Base-by-base conservation (phyloP, 2,888 invertebrate species). In the Dicycla oo region DNA sequence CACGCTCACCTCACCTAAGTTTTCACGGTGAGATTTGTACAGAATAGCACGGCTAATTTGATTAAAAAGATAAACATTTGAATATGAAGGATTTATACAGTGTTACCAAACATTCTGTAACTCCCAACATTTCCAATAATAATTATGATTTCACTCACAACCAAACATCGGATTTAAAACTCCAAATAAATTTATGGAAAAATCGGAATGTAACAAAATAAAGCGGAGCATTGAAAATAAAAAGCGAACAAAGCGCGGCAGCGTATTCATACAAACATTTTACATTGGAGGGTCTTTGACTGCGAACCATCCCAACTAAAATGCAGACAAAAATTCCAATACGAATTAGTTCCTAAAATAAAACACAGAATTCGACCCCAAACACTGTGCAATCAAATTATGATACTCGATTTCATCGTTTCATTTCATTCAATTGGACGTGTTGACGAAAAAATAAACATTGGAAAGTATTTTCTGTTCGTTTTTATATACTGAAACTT, bases 301-400 rank as follows among this genome's bases (percentile, higher is more conserved):
- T 75, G 67, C 65, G 0, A 69, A 57, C 53, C 64, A 58, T 75
- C 45, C 69, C 34, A 70, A 73, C 54, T 68, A 57, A 78, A 73
- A 82, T 65, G 43, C 69, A 61, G 58, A 26, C 61, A 65, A 47
- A 68, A 73, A 75, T 68, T 73, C 68, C 74, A 53, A 80, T 71
- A 73, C 62, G 60, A 77, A 80, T 83, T 77, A 84, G 67, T 57
- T 60, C 30, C 69, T 68, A 71, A 79, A 75, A 77, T 69, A 51
- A 71, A 70, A 79, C 61, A 34, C 64, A 43, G 30, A 49, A 64
- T 56, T 49, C 45, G 20, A 69, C 34, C 60, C 58, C 53, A 38
- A 70, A 64, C 51, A 54, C 53, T 64, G 47, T 70, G 74, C 75
- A 84, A 83, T 84, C 82, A 83, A 84, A 83, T 84, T 80, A 80